Conservation (phyloP, 2,113 vertebrate genomes). For the Strigops habroptila region DNA sequence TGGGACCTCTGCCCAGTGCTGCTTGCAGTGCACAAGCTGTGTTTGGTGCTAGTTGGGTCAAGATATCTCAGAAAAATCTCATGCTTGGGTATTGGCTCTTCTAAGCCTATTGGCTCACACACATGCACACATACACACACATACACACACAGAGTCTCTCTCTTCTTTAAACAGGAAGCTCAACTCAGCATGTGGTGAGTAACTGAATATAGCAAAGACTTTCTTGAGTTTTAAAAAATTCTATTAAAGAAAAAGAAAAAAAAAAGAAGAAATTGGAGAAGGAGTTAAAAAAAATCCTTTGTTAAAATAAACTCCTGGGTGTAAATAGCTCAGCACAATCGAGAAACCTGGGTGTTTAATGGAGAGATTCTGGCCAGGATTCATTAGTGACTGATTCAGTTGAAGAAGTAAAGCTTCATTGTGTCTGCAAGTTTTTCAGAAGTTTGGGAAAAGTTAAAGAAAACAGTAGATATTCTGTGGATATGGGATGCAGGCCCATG, state of each 20-base stretch:
- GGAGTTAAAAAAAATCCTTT: not conserved
- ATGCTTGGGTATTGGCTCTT: not conserved
- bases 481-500: not conserved
- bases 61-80: conserved; percentile 30
- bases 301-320: conserved; percentile 27
- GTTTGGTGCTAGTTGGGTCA: conserved; percentile 21
- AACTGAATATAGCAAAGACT: conserved; percentile 25
- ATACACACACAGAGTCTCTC: not conserved
- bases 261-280: not conserved
- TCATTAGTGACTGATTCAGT: not conserved
- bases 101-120: not conserved
- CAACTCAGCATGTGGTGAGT: conserved; percentile 41
- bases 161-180: conserved; percentile 52
- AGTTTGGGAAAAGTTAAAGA: not conserved
- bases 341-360: not conserved
- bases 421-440: not conserved
- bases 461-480: not conserved
- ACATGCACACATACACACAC: too few species aligned
- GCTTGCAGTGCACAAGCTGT: not conserved
- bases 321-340: not conserved
- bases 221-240: not conserved
- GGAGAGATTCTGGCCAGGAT: not conserved
- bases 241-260: not conserved
- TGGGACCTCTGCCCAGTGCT: conserved; percentile 11
- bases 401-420: not conserved